These are phyloP conservation scores for Xestoiulus laeticollis DNA, from an alignment of 2,888 invertebrate species.

Conservation along the genomic window DNA sequence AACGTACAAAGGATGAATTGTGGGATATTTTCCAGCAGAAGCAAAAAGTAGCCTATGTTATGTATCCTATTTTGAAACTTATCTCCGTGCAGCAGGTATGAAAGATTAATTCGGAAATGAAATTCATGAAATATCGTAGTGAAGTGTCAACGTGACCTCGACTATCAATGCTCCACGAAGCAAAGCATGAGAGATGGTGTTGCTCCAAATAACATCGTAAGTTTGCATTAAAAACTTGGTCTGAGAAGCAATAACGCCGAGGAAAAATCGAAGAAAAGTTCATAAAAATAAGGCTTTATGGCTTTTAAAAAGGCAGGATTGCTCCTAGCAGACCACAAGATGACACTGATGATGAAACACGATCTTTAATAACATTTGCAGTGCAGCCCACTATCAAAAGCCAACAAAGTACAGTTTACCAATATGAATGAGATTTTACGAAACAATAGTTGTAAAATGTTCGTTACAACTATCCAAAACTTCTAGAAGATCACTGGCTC, in stretches of 20 bases:
- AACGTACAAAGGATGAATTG: not conserved
- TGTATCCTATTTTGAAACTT: not conserved
- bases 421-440: not conserved
- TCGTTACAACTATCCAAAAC: no score
- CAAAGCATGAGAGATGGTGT: not conserved
- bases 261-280: not conserved
- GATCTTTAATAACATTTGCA: not conserved
- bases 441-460: not conserved
- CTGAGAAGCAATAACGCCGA: not conserved
- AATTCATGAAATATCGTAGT: not conserved
- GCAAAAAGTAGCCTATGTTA: not conserved
- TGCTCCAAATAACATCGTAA: not conserved
- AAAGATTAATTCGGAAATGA: conserved; percentile 44
- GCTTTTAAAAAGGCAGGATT: not conserved
- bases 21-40: not conserved
- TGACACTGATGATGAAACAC: not conserved
- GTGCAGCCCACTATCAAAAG: not conserved
- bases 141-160: not conserved
- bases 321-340: not conserved
- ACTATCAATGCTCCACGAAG: not conserved
- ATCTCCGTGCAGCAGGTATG: conserved; percentile 16
- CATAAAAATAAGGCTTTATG: not conserved
- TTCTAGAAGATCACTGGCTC: no score
- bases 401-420: not conserved
- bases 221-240: not conserved